Conservation (phyloP, 2,113 vertebrate species). For the Enhydra lutris region DNA sequence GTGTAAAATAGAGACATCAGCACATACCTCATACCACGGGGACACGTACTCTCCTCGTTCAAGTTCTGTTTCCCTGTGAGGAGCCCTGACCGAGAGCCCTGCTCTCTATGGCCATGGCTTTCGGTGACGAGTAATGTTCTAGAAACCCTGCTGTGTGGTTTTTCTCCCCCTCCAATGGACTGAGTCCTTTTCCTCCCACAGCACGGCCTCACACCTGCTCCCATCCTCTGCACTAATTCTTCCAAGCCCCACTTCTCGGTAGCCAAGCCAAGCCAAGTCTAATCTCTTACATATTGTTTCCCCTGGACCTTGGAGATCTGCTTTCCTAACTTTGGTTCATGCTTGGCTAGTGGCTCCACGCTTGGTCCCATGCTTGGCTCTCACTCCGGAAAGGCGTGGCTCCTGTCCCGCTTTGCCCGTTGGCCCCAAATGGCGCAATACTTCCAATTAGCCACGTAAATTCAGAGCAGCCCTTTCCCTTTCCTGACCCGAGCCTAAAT, state of each 20-base stretch:
- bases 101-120: neutral
- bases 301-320: neutral
- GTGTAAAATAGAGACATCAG: neutral
- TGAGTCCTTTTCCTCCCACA: neutral
- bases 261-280: neutral
- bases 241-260: neutral
- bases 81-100: neutral
- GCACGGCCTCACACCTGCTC: rapidly evolving
- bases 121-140: neutral
- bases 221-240: neutral
- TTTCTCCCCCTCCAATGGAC: neutral
- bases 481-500: neutral
- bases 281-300: neutral
- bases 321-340: too few species aligned
- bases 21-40: neutral
- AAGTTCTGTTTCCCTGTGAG: neutral
- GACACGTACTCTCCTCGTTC: neutral
- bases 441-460: neutral
- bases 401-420: neutral
- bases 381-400: neutral
- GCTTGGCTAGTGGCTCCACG: neutral
- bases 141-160: neutral
- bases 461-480: neutral
- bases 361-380: neutral
- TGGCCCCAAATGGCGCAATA: neutral